These are phyloP conservation scores for Pangasianodon hypophthalmus DNA, from an alignment of 2,113 vertebrate species.

Conservation along the genomic window DNA sequence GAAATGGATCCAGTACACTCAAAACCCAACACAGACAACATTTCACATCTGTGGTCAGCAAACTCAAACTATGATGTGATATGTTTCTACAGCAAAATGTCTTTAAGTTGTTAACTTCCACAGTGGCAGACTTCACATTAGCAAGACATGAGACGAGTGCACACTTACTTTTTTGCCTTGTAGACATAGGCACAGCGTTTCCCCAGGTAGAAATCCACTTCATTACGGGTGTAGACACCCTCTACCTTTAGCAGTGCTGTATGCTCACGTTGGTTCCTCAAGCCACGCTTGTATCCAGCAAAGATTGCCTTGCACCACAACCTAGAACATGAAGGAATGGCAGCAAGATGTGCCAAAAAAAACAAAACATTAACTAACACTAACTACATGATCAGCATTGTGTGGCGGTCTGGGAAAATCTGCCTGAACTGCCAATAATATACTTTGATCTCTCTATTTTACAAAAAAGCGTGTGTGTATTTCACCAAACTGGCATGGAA, in stretches of 20 bases:
- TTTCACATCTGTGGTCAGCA: background rate
- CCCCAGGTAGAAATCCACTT: conserved; percentile 96
- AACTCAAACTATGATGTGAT: background rate
- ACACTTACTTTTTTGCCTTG: conserved; percentile 98
- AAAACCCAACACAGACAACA: background rate
- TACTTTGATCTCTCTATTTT: background rate
- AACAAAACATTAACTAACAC: background rate
- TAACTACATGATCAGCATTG: background rate
- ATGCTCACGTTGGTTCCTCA: conserved; percentile 96
- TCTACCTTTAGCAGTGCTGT: conserved; percentile 95
- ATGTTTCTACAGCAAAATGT: background rate
- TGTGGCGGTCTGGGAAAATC: background rate
- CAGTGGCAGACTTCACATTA: background rate
- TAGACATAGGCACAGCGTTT: conserved; percentile 97
- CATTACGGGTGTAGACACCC: conserved; percentile 88
- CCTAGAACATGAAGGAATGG: conserved; percentile 64
- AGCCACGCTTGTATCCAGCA: conserved; percentile 94
- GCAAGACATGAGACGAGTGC: background rate
- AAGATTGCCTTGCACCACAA: conserved; percentile 97
- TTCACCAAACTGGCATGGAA: background rate
- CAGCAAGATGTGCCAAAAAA: background rate
- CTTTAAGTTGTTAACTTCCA: background rate
- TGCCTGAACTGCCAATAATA: background rate
- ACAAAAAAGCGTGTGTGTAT: too few species aligned
- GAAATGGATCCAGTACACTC: background rate